Base-by-base conservation (phyloP, 2,797 vertebrate species). In the Sebastes steindachneri region DNA sequence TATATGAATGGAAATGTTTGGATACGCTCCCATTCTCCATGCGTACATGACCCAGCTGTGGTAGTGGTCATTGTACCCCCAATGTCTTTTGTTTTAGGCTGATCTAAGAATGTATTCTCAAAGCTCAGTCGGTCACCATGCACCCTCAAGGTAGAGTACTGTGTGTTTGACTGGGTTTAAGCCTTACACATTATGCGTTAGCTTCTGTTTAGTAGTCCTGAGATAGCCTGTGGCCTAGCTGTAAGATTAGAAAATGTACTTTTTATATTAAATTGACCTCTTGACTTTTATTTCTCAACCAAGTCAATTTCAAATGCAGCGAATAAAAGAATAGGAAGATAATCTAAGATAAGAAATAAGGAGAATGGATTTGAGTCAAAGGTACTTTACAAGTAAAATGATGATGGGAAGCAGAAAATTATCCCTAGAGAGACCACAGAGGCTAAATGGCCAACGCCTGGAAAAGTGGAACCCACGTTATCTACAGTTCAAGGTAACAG, bases 401-500 rank as follows among this genome's bases (percentile, higher is more conserved):
- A 85, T 82, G 62, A 88, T 84, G 77, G 66, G 55, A 71, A 74
- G 79, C 73, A 77, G 78, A 77, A 83, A 88, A 83, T 88, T 68
- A 72, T 78, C 71, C 84, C 76, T 2, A 57, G 66, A 67, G 76
- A 84, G 73, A 84, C 67, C 17, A 68, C 26, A 17, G 68, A 77
- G 77, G 65, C 82, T 69, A 76, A 87, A 77, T 75, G 81, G 64
- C 82, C 75, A n/a, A 78, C 73, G 59, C 28, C 60, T 84, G 68
- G 25, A 37, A 85, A 90, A 85, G 84, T 77, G 35, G 82, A 92
- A 84, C 86, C 79, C 73, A 3, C 63, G 82, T 92, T 93, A 93
- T 94, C 91, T 89, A 41, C 88, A 87, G 86, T 91, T 86, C 90
- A 94, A 90, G 87, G 87, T 89, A 89, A 90, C 84, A 0, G 73